Evolutionary conservation across 2,113 vertebrate species (phyloP).

Genomic region (Euleptes europaea): DNA sequence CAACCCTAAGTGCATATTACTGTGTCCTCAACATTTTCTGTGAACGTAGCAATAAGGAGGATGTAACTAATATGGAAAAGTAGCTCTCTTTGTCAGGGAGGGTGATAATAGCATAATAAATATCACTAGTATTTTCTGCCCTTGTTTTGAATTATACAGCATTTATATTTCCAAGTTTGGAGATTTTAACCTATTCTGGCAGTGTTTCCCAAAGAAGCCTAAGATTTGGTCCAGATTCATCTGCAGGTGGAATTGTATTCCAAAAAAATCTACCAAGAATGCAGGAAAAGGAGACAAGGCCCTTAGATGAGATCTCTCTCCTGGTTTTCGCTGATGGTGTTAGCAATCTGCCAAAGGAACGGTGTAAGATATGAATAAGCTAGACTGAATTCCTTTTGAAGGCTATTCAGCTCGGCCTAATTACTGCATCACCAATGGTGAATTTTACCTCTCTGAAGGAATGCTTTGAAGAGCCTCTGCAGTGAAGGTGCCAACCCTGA

Average conservation of each 20-base stretch:
- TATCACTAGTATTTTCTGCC: too few species aligned
- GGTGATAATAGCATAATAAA: too few species aligned
- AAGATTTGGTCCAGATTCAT: too few species aligned
- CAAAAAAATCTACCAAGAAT: slow-evolving; percentile 64
- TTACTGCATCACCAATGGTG: slow-evolving; percentile 80
- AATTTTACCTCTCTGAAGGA: slow-evolving; percentile 76
- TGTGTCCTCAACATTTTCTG: too few species aligned
- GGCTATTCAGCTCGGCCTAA: slow-evolving; percentile 76
- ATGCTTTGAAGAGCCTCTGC: slow-evolving; percentile 77
- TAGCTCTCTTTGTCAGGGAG: too few species aligned
- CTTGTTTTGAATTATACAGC: too few species aligned
- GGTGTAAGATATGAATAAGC: slow-evolving; percentile 75
- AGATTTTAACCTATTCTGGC: too few species aligned
- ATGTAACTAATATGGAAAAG: too few species aligned
- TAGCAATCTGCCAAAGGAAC: slow-evolving; percentile 77
- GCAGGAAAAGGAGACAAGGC: slow-evolving; percentile 47
- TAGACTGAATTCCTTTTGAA: slow-evolving; percentile 80
- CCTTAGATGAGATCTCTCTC: slow-evolving; percentile 71
- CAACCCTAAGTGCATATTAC: too few species aligned
- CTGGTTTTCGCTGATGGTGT: slow-evolving; percentile 78
- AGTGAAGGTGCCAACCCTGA: slow-evolving; percentile 72
- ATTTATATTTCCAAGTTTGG: too few species aligned
- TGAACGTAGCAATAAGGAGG: too few species aligned
- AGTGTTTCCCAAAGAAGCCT: too few species aligned
- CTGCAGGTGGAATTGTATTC: slow-evolving; percentile 23